phyloP scores from a whole-genome alignment of 2,888 invertebrate genomes.

The Kryphioiulus occultus region DNA sequence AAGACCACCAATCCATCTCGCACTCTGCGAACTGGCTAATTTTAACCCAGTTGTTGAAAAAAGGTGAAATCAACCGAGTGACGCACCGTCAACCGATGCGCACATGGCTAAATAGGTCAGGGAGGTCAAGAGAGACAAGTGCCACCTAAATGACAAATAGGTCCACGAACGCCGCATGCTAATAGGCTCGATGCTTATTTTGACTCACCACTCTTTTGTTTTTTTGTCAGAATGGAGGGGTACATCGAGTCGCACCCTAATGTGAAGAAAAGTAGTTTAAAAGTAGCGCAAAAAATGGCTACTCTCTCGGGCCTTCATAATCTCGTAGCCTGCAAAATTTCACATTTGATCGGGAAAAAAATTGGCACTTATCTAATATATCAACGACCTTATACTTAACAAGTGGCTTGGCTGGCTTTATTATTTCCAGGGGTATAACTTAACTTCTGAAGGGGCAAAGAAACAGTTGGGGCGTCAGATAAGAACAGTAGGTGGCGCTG shows the following conservation, averaged over 20 bases:
- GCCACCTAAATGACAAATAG: slow-evolving; percentile 15
- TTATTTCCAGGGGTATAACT: not conserved
- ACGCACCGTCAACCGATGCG: not conserved
- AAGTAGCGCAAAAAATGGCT: slow-evolving; percentile 9
- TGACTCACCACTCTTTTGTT: slow-evolving; percentile 1
- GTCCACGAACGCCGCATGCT: not conserved
- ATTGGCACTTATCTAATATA: not conserved
- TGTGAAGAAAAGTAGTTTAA: slow-evolving; percentile 10
- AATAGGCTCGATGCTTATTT: slow-evolving; percentile 1
- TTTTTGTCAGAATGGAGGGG: not conserved
- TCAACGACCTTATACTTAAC: slow-evolving; percentile 23
- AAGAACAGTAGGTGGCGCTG: not conserved
- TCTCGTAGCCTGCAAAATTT: slow-evolving; percentile 7
- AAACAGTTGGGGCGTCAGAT: not conserved
- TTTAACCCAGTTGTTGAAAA: not conserved
- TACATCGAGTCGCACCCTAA: slow-evolving; percentile 15
- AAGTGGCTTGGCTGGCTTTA: slow-evolving; percentile 23
- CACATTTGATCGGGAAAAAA: not conserved
- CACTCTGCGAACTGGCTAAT: not conserved
- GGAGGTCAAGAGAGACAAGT: slow-evolving; percentile 16
- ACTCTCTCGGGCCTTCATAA: not conserved
- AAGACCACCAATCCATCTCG: not conserved
- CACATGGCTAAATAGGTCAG: not conserved
- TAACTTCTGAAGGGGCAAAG: not conserved
- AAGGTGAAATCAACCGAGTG: slow-evolving; percentile 6